phyloP scores from a whole-genome alignment of 2,113 vertebrate genomes.

The Otolemur garnettii region DNA sequence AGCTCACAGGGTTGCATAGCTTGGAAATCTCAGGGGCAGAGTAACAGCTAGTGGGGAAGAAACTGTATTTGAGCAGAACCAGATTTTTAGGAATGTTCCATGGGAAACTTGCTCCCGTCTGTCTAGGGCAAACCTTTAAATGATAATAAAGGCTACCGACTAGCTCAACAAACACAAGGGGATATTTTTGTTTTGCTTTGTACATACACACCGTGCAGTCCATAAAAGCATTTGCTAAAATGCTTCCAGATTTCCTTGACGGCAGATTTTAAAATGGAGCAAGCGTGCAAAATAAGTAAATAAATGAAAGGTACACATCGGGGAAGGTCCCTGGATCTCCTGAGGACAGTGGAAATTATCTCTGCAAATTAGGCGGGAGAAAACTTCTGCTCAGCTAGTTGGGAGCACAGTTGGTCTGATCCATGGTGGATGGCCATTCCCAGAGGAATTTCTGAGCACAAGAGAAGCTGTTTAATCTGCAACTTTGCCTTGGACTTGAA shows the following conservation, averaged over 20 bases:
- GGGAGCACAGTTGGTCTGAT: neutral
- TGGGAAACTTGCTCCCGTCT: neutral
- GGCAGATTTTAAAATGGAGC: accelerated
- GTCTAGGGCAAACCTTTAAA: neutral
- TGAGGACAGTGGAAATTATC: accelerated
- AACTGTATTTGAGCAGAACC: neutral
- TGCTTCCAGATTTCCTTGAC: neutral
- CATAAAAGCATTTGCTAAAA: neutral
- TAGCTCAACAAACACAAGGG: accelerated
- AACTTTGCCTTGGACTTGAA: too few relatives aligned
- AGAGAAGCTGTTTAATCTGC: accelerated
- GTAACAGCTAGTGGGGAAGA: too few relatives aligned
- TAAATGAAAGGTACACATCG: neutral
- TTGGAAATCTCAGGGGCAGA: neutral
- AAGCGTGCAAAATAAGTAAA: too few relatives aligned
- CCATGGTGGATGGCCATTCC: accelerated
- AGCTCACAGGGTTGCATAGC: neutral
- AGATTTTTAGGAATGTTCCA: neutral
- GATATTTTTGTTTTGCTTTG: neutral
- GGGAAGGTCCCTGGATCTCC: too few relatives aligned
- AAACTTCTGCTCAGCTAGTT: neutral
- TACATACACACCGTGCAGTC: accelerated
- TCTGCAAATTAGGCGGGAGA: neutral
- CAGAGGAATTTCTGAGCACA: neutral
- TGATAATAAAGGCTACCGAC: neutral